Conservation (phyloP, 2,797 vertebrate genomes). For the Cirrhinus molitorella region DNA sequence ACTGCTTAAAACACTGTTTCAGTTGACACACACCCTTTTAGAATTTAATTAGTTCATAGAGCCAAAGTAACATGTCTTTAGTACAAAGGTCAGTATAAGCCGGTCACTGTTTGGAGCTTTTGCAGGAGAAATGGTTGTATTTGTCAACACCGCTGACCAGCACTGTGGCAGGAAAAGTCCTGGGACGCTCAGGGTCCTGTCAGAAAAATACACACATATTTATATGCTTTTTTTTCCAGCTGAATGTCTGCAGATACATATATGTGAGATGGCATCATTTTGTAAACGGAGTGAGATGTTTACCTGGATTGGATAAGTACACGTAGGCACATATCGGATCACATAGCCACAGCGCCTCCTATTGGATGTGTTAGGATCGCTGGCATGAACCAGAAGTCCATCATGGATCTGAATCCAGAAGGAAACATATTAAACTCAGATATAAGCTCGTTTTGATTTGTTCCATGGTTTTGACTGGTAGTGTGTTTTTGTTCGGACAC, state of each 20-base stretch:
- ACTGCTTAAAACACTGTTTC: not conserved
- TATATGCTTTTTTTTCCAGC: not conserved
- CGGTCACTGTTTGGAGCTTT: conserved; percentile 39
- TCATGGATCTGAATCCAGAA: conserved; percentile 77
- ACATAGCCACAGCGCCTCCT: conserved; percentile 83
- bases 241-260: not conserved
- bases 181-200: conserved; percentile 80
- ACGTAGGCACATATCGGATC: conserved; percentile 81
- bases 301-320: conserved; percentile 78
- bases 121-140: conserved; percentile 75
- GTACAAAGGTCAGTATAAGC: not conserved
- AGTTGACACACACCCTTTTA: not conserved
- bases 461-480: not conserved
- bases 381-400: conserved; percentile 82
- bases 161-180: conserved; percentile 74
- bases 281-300: conserved; percentile 33
- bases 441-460: not conserved
- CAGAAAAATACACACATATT: not conserved
- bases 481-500: not conserved
- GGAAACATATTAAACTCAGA: not conserved
- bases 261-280: not conserved
- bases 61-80: not conserved
- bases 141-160: conserved; percentile 75
- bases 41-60: not conserved
- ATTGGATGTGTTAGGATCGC: conserved; percentile 81